Evolutionary conservation across 2,113 vertebrate genomes (phyloP).

Genomic region (Merops nubicus): DNA sequence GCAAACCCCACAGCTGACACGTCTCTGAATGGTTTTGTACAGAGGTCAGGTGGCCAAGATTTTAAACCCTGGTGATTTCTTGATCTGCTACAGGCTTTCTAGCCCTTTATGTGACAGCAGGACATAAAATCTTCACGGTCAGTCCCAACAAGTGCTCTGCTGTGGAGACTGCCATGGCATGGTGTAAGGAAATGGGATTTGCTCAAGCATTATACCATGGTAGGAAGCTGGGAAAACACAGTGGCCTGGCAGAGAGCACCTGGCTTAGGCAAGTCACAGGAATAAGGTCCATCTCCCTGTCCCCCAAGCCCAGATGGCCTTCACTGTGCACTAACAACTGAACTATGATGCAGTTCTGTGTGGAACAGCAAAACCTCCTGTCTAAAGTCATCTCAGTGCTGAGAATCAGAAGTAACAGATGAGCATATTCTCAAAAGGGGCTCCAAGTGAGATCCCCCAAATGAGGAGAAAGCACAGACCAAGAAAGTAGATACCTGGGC

Average conservation of each 20-base stretch:
- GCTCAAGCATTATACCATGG: accelerated
- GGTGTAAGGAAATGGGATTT: not conserved
- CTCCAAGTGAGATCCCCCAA: not conserved
- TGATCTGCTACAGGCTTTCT: not conserved
- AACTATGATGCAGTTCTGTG: not conserved
- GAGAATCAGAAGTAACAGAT: not conserved
- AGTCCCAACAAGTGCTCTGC: not conserved
- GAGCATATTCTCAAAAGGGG: not conserved
- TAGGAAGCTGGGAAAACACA: not conserved
- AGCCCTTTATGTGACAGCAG: not conserved
- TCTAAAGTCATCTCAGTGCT: not conserved
- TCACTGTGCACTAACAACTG: not conserved
- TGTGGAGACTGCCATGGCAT: not conserved
- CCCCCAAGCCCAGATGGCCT: not conserved
- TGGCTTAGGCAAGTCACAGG: not conserved
- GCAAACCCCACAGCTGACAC: not conserved
- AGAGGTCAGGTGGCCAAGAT: not conserved
- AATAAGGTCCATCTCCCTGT: not conserved
- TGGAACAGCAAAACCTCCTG: not conserved
- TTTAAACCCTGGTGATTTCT: not conserved
- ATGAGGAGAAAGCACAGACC: not conserved
- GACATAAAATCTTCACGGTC: not conserved
- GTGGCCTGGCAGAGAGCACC: not conserved
- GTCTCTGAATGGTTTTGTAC: not conserved
- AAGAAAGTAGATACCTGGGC: not conserved